Evolutionary conservation across 2,797 vertebrate species (phyloP), one percentile per base, ranked within the genome.

Genomic region (Sebastes alutus): DNA sequence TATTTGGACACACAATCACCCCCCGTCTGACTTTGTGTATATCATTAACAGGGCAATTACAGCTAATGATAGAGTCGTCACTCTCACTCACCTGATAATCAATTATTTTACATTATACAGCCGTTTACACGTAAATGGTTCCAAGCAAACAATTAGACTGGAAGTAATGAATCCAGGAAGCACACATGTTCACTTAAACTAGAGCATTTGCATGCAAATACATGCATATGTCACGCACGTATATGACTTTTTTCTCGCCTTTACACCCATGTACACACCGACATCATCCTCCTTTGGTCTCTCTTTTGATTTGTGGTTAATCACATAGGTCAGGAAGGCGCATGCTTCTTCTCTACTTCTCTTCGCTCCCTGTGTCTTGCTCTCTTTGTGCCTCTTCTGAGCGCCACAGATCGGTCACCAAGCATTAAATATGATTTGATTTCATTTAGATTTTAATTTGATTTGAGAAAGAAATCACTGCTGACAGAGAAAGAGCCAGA

Each of bases 31-130:
- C 77, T 81, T 74, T 90, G 85, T 79, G 81, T 84, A 20, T 75
- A 78, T 88, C 84, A 91, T 92, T 89, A 92, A 49, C 60, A 38
- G 27, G 25, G 78, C 75, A 89, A 89, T 94, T 89, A 91, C 12
- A 55, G 29, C 67, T 88, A 83, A 91, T 83, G 82, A 89, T 38
- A 54, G 32, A 76, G 35, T 72, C 32, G 13, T 82, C 60, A 30
- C 82, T 85, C 70, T 79, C 72, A 77, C 70, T 83, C 83, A 90
- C 79, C 80, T 86, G 75, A 85, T 78, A 72, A 85, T 64, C 76
- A 73, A 85, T 72, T 69, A 75, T 88, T 88, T 79, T 67, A 87
- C 33, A 76, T 69, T 25, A 72, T 55, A 54, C 58, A 77, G 29
- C 59, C 64, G 76, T 84, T 84, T 84, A 32, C 7, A 78, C 5